Evolutionary conservation across 2,888 invertebrate genomes (phyloP).

Genomic region (Phyto melanocephala): DNA sequence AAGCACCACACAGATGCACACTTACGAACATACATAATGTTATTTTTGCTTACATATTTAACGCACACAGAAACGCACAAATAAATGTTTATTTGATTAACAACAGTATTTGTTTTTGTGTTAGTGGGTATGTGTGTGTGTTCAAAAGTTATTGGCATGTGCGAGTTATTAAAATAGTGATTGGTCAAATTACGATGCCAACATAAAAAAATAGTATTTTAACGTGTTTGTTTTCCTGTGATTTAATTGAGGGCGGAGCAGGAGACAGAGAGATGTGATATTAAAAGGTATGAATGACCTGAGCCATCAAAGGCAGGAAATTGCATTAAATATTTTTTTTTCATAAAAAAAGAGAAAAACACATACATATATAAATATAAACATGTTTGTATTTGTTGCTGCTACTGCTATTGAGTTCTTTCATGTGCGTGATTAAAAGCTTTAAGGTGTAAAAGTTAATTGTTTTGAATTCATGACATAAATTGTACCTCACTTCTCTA

Average conservation of each 20-base stretch:
- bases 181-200: conserved; percentile 46
- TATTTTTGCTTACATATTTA: no score
- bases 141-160: conserved; percentile 7
- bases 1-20: no score
- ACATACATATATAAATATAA: no score
- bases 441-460: conserved; percentile 62
- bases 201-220: background rate
- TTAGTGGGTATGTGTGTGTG: background rate
- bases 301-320: conserved; percentile 50
- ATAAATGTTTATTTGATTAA: no score
- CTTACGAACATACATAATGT: background rate
- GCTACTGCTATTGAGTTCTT: background rate
- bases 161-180: conserved; percentile 54
- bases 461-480: conserved; percentile 29
- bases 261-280: background rate
- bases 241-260: background rate
- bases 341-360: no score
- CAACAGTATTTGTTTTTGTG: background rate
- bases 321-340: conserved; percentile 34
- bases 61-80: no score
- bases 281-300: conserved; percentile 11
- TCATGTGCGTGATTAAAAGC: conserved; percentile 57
- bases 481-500: conserved; percentile 8
- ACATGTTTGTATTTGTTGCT: background rate
- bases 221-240: background rate